Conservation (phyloP, 2,888 invertebrate species). For the Mylabris sibirica region DNA sequence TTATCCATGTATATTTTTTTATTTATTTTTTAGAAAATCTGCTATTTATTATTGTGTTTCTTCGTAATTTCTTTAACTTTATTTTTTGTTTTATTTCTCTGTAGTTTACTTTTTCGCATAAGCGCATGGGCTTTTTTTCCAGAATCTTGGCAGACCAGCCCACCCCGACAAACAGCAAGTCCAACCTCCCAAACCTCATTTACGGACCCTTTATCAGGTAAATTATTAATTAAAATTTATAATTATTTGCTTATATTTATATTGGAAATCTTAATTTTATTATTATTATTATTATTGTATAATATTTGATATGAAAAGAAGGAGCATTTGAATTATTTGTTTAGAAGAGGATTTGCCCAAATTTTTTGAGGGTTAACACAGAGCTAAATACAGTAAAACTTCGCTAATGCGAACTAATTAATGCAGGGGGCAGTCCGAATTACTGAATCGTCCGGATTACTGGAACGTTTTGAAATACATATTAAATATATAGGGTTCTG, state of each 20-base stretch:
- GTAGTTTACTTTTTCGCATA: conserved; percentile 19
- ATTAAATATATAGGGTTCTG: too few species aligned
- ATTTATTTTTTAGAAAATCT: background rate
- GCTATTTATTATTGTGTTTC: background rate
- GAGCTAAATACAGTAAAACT: too few species aligned
- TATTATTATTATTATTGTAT: conserved; percentile 3
- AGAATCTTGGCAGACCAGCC: conserved; percentile 59
- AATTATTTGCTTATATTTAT: conserved; percentile 15
- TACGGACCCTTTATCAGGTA: conserved; percentile 54
- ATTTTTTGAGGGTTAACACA: background rate
- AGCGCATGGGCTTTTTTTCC: conserved; percentile 36
- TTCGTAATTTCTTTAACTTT: conserved; percentile 11
- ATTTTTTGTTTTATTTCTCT: conserved; percentile 17
- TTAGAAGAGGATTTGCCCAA: conserved; percentile 16
- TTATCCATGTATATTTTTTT: background rate
- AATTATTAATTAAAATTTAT: conserved; percentile 31
- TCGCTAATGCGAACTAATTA: too few species aligned
- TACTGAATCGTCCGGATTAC: too few species aligned
- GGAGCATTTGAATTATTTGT: background rate
- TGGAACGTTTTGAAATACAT: too few species aligned
- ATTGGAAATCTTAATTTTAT: conserved; percentile 14
- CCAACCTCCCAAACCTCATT: conserved; percentile 57
- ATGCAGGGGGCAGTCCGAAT: too few species aligned
- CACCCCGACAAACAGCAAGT: conserved; percentile 57
- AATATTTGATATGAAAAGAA: background rate